Conservation (phyloP, 2,888 invertebrate species). For the Entomobrya multifasciata region DNA sequence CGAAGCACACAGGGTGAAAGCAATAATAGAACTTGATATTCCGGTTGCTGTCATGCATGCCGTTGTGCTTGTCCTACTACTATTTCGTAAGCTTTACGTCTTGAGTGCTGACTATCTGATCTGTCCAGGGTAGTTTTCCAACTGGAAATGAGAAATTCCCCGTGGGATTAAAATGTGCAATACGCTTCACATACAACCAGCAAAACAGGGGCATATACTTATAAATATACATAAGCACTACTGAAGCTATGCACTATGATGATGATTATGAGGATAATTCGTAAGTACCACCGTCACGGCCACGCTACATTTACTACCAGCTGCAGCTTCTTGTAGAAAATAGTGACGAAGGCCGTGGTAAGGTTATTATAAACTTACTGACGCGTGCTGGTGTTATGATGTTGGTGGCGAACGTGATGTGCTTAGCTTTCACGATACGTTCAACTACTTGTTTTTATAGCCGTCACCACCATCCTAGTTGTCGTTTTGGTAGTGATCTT, state of each 20-base stretch:
- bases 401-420: slow-evolving; percentile 39
- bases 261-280: slow-evolving; percentile 6
- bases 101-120: slow-evolving; percentile 46
- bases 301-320: no score
- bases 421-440: slow-evolving; percentile 39
- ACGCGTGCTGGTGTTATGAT: slow-evolving; percentile 47
- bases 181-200: slow-evolving; percentile 46
- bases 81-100: no score
- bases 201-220: not conserved
- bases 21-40: slow-evolving; percentile 67
- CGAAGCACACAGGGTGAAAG: slow-evolving; percentile 60
- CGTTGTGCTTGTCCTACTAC: slow-evolving; percentile 18
- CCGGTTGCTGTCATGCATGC: slow-evolving; percentile 25
- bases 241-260: no score
- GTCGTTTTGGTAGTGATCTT: slow-evolving; percentile 2
- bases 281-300: slow-evolving; percentile 10
- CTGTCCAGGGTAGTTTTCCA: slow-evolving; percentile 53
- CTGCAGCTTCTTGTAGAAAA: slow-evolving; percentile 5
- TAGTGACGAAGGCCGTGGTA: slow-evolving; percentile 12
- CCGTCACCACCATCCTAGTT: not conserved
- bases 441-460: slow-evolving; percentile 42
- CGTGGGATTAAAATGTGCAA: slow-evolving; percentile 72
- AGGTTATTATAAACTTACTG: slow-evolving; percentile 49
- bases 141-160: slow-evolving; percentile 68
- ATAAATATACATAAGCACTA: not conserved